phyloP scores from a whole-genome alignment of 2,113 vertebrate genomes.

The Salvelinus namaycush region DNA sequence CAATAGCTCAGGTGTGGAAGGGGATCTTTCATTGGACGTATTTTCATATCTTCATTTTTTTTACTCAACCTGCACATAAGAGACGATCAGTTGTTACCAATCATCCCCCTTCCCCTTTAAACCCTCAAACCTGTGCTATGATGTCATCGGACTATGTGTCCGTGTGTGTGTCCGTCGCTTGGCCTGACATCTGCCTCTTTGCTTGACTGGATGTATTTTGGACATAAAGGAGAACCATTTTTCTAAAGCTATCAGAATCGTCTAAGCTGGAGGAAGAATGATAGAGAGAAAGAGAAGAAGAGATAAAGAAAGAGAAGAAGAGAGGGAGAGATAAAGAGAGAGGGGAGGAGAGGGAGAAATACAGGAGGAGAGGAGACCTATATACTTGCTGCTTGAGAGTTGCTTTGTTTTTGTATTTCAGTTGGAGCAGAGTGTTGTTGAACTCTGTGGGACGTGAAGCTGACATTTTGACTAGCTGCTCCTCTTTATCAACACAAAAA shows the following conservation, averaged over 20 bases:
- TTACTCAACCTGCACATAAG: constrained; percentile 57
- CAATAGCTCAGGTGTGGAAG: constrained; percentile 60
- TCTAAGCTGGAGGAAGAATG: constrained; percentile 6
- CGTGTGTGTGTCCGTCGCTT: not conserved
- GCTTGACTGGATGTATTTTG: not conserved
- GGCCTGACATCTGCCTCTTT: not conserved
- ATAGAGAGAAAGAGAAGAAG: not conserved
- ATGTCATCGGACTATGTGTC: too few species aligned
- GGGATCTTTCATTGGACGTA: constrained; percentile 42
- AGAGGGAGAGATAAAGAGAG: too few species aligned
- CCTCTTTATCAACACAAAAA: constrained; percentile 65
- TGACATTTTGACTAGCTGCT: constrained; percentile 60
- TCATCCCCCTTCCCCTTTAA: constrained; percentile 38
- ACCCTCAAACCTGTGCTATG: constrained; percentile 54
- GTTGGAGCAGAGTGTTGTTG: constrained; percentile 45
- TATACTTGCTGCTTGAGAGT: constrained; percentile 73
- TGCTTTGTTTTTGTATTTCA: constrained; percentile 33
- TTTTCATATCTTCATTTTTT: constrained; percentile 20
- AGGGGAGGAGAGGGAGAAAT: too few species aligned
- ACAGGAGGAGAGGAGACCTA: constrained; percentile 13
- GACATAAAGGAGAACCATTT: not conserved
- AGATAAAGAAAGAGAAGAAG: too few species aligned
- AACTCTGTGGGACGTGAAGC: constrained; percentile 37
- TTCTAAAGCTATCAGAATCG: constrained; percentile 1
- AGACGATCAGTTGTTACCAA: constrained; percentile 44